Conservation (phyloP, 92 coral and sea anemone species). For the Zoanthus sansibaricus region DNA sequence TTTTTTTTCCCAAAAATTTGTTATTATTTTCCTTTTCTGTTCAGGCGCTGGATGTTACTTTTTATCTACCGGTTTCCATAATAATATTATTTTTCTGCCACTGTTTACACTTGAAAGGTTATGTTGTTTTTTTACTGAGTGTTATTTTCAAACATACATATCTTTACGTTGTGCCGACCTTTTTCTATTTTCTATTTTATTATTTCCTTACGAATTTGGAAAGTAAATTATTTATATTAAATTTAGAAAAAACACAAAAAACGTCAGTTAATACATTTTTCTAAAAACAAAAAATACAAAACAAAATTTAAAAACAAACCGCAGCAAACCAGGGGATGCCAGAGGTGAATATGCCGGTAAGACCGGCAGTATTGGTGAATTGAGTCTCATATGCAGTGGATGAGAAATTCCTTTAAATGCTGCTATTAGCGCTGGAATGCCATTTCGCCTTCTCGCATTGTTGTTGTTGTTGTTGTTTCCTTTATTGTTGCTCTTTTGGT, state of each 20-base stretch:
- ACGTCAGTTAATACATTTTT: background rate
- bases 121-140: too few species aligned
- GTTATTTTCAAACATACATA: too few species aligned
- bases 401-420: constrained; percentile 9
- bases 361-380: constrained; percentile 27
- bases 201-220: background rate
- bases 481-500: background rate
- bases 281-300: background rate
- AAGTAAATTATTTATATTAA: background rate
- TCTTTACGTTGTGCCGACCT: too few species aligned
- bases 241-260: background rate
- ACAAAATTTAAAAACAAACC: background rate
- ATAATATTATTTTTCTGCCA: too few species aligned
- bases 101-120: too few species aligned
- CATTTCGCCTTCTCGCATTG: constrained; percentile 10
- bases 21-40: too few species aligned
- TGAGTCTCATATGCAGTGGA: background rate
- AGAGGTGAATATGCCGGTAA: constrained; percentile 2
- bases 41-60: too few species aligned
- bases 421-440: constrained; percentile 10
- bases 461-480: background rate
- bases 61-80: too few species aligned
- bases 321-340: constrained; percentile 9
- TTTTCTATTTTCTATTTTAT: too few species aligned
- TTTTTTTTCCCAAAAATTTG: too few species aligned